Evolutionary conservation across 2,113 vertebrate genomes (phyloP), one percentile per base, ranked within the genome.

Genomic region (Larimichthys crocea): DNA sequence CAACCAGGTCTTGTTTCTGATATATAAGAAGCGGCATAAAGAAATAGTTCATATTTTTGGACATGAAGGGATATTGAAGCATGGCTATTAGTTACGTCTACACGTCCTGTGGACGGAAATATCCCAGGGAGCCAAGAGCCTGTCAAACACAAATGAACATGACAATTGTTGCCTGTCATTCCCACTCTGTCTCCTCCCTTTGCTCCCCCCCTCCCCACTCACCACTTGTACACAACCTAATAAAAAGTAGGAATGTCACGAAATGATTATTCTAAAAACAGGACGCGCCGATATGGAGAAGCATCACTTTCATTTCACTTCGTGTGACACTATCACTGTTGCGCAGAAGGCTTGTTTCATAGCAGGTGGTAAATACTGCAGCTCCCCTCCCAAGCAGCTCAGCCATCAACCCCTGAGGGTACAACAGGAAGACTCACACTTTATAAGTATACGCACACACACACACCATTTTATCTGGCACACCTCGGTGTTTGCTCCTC

Each of bases 361-460:
- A 90, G 88, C 92, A 90, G 92, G 93, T 87, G 93, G 92, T 91
- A 91, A 94, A 92, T 80, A 86, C 88, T 87, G 83, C 79, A 64
- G 81, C 73, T 84, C 80, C 84, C 73, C 87, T 85, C 90, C 74
- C 83, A 71, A 89, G 78, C 80, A 82, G 85, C 87, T 89, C 86
- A 89, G 83, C 85, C 80, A 86, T 88, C 91, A 83, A 60, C 75
- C 88, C 92, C 86, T 80, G 55, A 83, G 84, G 91, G 82, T 72
- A 81, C 85, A 80, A 87, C 76, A 83, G 66, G 75, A 88, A 65
- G 80, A 75, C 79, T 80, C 78, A 49, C 40, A 74, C 86, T 86
- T 75, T 70, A 75, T 31, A 88, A 88, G 66, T 63, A 57, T 20
- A 49, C 8, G 17, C 19, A 76, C 86, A 72, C 44, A 55, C 40